Conservation (phyloP, 1,140 invertebrate genomes). For the Maconellicoccus hirsutus region DNA sequence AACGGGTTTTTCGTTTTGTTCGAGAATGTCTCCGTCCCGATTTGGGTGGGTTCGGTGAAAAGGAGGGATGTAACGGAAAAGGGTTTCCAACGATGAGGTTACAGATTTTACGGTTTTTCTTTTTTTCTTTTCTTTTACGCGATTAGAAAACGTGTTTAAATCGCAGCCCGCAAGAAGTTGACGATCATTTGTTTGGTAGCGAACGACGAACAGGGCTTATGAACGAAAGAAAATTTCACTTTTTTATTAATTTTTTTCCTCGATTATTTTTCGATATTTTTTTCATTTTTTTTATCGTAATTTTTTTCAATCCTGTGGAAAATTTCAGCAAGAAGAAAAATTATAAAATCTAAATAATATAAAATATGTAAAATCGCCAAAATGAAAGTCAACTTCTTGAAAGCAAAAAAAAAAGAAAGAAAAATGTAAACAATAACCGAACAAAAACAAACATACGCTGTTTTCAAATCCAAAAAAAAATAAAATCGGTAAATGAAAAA, state of each 20-base stretch:
- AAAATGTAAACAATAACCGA: background rate
- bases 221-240: too few species aligned
- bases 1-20: too few species aligned
- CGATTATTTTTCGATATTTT: too few species aligned
- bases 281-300: too few species aligned
- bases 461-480: background rate
- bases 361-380: slow-evolving; percentile 19
- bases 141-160: background rate
- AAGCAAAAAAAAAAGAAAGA: slow-evolving; percentile 17
- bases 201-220: background rate
- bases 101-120: background rate
- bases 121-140: background rate
- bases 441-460: background rate
- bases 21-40: too few species aligned
- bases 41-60: too few species aligned
- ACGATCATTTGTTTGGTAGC: slow-evolving; percentile 78
- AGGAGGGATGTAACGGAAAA: too few species aligned
- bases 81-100: too few species aligned
- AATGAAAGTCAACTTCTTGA: slow-evolving; percentile 22
- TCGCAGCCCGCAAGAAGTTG: slow-evolving; percentile 68
- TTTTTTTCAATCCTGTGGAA: background rate
- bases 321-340: background rate
- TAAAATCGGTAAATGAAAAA: background rate
- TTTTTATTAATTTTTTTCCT: too few species aligned
- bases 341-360: slow-evolving; percentile 11